phyloP scores from a whole-genome alignment of 2,888 invertebrate species.

The Tetramorium bicarinatum region DNA sequence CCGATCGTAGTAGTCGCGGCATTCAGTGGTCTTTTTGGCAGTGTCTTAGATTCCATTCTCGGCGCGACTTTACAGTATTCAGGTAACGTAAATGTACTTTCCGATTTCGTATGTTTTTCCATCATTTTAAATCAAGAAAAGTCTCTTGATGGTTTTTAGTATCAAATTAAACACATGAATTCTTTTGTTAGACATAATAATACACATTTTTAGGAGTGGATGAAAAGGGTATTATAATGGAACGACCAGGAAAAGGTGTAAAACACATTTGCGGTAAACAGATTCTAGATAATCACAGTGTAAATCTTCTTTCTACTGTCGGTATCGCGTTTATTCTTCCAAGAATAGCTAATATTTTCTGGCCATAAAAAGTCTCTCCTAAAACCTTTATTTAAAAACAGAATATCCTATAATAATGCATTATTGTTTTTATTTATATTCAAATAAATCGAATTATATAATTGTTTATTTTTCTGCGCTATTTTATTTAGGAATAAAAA shows the following conservation, averaged over 20 bases:
- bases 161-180: not conserved
- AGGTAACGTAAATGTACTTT: slow-evolving; percentile 87
- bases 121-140: not conserved
- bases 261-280: slow-evolving; percentile 92
- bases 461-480: not conserved
- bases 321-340: slow-evolving; percentile 92
- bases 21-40: slow-evolving; percentile 92
- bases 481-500: slow-evolving; percentile 9
- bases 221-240: slow-evolving; percentile 91
- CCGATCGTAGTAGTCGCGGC: slow-evolving; percentile 92
- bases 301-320: slow-evolving; percentile 94
- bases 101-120: not conserved
- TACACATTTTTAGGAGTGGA: slow-evolving; percentile 89
- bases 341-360: slow-evolving; percentile 88
- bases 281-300: slow-evolving; percentile 94
- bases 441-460: slow-evolving; percentile 1
- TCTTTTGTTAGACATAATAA: not conserved
- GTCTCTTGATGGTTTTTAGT: not conserved
- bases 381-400: not conserved
- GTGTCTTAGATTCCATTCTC: slow-evolving; percentile 93
- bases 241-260: slow-evolving; percentile 90
- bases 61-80: slow-evolving; percentile 96
- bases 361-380: slow-evolving; percentile 84
- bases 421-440: slow-evolving; percentile 21
- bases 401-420: not conserved